Conservation (phyloP, 1,140 invertebrate species). For the Heliconius eleuchia region DNA sequence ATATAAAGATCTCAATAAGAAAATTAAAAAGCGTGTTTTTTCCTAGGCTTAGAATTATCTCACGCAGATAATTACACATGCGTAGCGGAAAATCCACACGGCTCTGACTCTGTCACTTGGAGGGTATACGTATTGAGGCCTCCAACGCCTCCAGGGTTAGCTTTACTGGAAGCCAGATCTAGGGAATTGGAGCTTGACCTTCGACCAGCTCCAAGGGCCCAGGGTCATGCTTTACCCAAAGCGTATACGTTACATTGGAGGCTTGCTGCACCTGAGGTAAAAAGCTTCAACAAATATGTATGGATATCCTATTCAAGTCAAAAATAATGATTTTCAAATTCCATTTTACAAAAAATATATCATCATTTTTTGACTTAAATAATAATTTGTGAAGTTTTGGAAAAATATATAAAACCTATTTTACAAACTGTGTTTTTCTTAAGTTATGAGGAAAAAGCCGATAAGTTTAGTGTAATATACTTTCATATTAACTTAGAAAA, state of each 20-base stretch:
- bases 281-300: neutral
- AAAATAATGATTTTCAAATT: no score
- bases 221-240: conserved; percentile 70
- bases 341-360: no score
- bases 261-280: conserved; percentile 69
- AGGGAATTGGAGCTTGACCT: conserved; percentile 85
- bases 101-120: conserved; percentile 91
- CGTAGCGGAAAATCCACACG: conserved; percentile 91
- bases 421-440: neutral
- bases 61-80: conserved; percentile 93
- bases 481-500: neutral
- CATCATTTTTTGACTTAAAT: no score
- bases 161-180: conserved; percentile 83
- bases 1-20: no score
- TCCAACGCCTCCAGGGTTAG: conserved; percentile 85
- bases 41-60: conserved; percentile 80
- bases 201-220: conserved; percentile 77
- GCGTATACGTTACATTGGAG: conserved; percentile 70
- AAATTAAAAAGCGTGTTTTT: neutral
- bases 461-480: neutral
- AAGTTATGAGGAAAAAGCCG: neutral
- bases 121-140: conserved; percentile 88
- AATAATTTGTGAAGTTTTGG: no score
- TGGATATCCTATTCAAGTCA: no score
- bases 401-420: neutral